A percentile compares a stretch with the other conserved stretches of the same genome.
Conservation (phyloP, 2,113 vertebrate genomes). For the Microtus montanus region DNA sequence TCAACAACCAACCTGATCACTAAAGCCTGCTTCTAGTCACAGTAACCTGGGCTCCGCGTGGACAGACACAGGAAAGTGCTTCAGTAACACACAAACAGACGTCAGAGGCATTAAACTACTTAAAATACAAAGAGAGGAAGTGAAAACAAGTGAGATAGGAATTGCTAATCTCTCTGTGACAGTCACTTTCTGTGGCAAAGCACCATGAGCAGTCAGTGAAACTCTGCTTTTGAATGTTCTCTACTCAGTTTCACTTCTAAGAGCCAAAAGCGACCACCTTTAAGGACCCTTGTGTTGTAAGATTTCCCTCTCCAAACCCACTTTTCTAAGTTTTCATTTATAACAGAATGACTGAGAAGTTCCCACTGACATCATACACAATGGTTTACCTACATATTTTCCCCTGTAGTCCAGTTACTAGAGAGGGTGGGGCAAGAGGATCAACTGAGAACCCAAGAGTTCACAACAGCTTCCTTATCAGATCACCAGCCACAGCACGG, state of each 20-base stretch:
- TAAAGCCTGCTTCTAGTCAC: neutral
- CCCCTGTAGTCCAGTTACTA: neutral
- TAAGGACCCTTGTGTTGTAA: neutral
- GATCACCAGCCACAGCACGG: neutral
- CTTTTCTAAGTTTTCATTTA: constrained; percentile 37
- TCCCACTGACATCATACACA: neutral
- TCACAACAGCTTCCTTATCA: neutral
- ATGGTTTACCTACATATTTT: neutral
- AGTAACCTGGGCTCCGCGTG: neutral
- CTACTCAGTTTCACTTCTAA: constrained; percentile 46
- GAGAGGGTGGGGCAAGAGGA: neutral
- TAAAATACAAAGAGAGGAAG: neutral
- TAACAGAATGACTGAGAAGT: neutral
- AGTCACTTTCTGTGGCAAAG: neutral
- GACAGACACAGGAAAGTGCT: neutral
- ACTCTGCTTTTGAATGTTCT: constrained; percentile 16
- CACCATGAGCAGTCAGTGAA: neutral
- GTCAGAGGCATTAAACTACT: neutral
- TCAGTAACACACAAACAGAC: neutral
- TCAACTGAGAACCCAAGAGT: neutral
- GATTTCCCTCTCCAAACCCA: constrained; percentile 14
- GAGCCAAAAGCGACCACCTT: constrained; percentile 33
- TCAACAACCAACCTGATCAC: constrained; percentile 34
- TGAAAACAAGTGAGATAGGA: constrained; percentile 7
- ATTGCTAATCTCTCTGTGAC: neutral